phyloP scores from a whole-genome alignment of 2,888 invertebrate species.

The Steinernema scapterisci region DNA sequence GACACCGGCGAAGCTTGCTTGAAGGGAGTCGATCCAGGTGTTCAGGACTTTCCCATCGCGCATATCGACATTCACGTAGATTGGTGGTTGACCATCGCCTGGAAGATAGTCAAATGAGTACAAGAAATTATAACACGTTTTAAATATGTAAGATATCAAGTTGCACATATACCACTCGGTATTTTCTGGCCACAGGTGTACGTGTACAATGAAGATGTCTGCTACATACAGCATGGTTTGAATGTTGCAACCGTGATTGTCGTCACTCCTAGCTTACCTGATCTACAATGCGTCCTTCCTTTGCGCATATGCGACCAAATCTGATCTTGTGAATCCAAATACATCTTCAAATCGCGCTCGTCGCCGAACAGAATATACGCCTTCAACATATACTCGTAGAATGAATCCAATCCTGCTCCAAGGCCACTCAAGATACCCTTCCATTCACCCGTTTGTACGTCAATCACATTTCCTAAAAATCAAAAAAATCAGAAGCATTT shows the following conservation, averaged over 20 bases:
- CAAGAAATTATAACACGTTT: too few relatives aligned
- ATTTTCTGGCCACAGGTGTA: too few relatives aligned
- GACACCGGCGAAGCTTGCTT: constrained; percentile 69
- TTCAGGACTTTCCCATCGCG: constrained; percentile 73
- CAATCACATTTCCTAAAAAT: constrained; percentile 73
- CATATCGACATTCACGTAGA: constrained; percentile 76
- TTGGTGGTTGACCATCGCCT: constrained; percentile 73
- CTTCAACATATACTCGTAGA: constrained; percentile 75
- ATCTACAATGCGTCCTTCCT: constrained; percentile 67
- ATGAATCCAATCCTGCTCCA: constrained; percentile 75
- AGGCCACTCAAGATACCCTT: constrained; percentile 73
- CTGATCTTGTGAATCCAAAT: constrained; percentile 72
- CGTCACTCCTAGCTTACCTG: too few relatives aligned
- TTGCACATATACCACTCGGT: too few relatives aligned
- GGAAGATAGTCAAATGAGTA: too few relatives aligned
- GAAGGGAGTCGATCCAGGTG: constrained; percentile 75
- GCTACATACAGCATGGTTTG: too few relatives aligned
- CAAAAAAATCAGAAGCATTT: neutral
- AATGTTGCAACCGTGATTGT: constrained; percentile 13
- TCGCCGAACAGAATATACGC: constrained; percentile 75
- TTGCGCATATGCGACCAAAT: constrained; percentile 73
- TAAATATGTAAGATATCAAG: too few relatives aligned
- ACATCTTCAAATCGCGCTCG: constrained; percentile 72
- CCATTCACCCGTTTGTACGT: constrained; percentile 75
- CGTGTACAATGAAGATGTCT: too few relatives aligned